Evolutionary conservation across 2,888 invertebrate species (phyloP), one percentile per base, ranked within the genome.

Genomic region (Biston betularia): DNA sequence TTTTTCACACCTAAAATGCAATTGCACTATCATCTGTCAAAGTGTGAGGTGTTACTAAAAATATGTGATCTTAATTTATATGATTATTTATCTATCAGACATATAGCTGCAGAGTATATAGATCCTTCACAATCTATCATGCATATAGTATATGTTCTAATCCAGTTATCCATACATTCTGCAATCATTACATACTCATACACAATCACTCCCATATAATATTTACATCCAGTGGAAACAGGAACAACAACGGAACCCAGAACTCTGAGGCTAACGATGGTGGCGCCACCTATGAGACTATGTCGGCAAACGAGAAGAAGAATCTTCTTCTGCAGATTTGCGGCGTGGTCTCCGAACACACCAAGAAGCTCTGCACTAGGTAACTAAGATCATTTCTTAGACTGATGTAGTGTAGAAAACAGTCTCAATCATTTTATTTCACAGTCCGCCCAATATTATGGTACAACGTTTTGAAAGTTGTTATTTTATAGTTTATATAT

Each of bases 331-430:
- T 94, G 11, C 95, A 95, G 86, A 96, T 96, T n/a, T 96, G 96
- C 80, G 96, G 96, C 0, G 96, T 96, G 0, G 95, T 96, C 6
- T 96, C 96, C 0, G 96, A 96, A 72, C 96, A 96, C 75, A 96
- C 96, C 0, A 96, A 96, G 81, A 96, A 96, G 77, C 89, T 96
- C 78, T 96, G 96, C 78, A 96, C 96, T 8, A 94, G 96, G 94
- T 94, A 75, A 71, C 8, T 54, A 6, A 24, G 10, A 49, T 11
- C 11, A 15, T 38, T 38, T 35, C 24, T 48, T 48, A 33, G 3
- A 33, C 48, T 0, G 24, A 10, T 33, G 6, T 33, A 33, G 24
- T 24, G 48, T 48, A n/a, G 8, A 4, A 48, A 48, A 48, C 24
- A 10, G 24, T 24, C 1, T 24, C 24, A 24, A 24, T 2, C 24